phyloP scores from a whole-genome alignment of 2,888 invertebrate species.

The Trissolcus brochymenae region DNA sequence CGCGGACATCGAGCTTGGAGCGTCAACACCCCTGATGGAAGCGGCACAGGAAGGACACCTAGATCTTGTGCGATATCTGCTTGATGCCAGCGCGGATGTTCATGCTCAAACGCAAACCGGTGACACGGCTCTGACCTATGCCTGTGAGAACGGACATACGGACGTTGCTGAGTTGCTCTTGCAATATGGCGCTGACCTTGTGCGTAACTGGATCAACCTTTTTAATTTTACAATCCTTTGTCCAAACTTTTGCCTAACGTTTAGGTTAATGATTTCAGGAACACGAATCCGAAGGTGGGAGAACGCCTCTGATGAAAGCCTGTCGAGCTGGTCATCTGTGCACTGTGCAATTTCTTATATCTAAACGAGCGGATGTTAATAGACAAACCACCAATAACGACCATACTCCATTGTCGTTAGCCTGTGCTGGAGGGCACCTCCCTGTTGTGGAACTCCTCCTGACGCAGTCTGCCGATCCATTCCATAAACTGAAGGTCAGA shows the following conservation, averaged over 20 bases:
- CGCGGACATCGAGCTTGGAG: constrained; percentile 95
- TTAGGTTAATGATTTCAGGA: constrained; percentile 78
- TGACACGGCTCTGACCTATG: constrained; percentile 97
- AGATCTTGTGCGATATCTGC: constrained; percentile 91
- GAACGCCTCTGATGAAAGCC: constrained; percentile 99
- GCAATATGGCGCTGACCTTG: constrained; percentile 91
- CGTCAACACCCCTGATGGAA: constrained; percentile 98
- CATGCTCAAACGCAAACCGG: constrained; percentile 96
- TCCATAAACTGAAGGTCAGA: constrained; percentile 92
- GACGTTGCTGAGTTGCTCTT: constrained; percentile 96
- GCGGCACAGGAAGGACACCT: constrained; percentile 98
- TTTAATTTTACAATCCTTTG: neutral
- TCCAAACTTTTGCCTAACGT: neutral
- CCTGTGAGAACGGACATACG: constrained; percentile 99
- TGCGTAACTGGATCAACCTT: constrained; percentile 72
- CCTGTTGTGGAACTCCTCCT: constrained; percentile 94
- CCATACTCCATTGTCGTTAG: constrained; percentile 96
- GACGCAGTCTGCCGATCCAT: constrained; percentile 94
- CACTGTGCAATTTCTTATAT: constrained; percentile 96
- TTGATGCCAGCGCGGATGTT: constrained; percentile 91
- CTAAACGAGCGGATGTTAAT: constrained; percentile 91
- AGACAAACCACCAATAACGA: constrained; percentile 95
- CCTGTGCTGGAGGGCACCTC: constrained; percentile 97
- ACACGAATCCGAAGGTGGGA: constrained; percentile 97
- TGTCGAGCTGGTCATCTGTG: constrained; percentile 96